Base-by-base conservation (phyloP, 2,888 invertebrate species). In the Byasa hedistus region DNA sequence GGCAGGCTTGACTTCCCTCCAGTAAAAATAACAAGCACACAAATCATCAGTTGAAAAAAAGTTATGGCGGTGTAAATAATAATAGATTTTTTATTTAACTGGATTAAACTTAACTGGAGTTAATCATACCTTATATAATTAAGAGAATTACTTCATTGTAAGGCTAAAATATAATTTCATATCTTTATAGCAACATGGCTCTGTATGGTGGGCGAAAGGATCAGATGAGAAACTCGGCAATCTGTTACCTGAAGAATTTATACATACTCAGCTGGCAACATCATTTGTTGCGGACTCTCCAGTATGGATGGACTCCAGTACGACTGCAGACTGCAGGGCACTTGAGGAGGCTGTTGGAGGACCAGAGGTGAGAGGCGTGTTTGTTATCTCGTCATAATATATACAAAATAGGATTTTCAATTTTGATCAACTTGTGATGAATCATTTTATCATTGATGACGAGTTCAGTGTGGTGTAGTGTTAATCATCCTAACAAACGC, bases 291-390 rank as follows among this genome's bases (percentile, higher is more conserved):
- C 96, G 0, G 94, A 96, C 71, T 96, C 98, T 15, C 99, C 99
- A 0, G 95, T 98, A 21, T 99, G 99, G 99, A 98, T 98, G 98
- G 99, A 99, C 85, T 96, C 96, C 5, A 97, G 98, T 95, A 72
- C 92, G 3, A 93, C 93, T 0, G 86, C 91, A 52, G 95, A 97
- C 79, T 98, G 98, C 81, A 88, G 91, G 69, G 92, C 95, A 70
- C 87, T 99, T 69, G 98, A 99, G 85, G 93, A 95, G 32, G 94
- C 94, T 23, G 93, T 97, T 15, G 98, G 98, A 3, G 98, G 96
- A 3, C 83, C 95, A 22, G 89, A 94, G 90, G 96, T 96, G 82
- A 75, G 74, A 32, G 8, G 17, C 23, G 22, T 23, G n/a, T 22
- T 22, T 12, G 3, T 54, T 12, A 39, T 39, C 32, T 32, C 10